These are phyloP conservation scores for Todiramphus chloris DNA, from an alignment of 2,113 vertebrate genomes.

Conservation along the genomic window DNA sequence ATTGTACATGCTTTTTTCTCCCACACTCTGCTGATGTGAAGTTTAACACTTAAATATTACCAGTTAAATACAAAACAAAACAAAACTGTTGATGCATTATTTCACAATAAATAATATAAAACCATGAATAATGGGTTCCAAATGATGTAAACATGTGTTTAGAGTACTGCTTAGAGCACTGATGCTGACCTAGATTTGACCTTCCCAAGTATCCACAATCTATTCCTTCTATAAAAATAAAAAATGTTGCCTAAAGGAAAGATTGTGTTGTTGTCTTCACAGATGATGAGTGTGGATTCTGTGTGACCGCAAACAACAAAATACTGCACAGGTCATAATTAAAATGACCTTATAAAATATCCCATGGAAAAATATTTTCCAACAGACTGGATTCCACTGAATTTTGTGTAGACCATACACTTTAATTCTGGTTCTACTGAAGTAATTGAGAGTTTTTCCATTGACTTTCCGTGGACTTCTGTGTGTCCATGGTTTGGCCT, in stretches of 20 bases:
- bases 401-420: conserved; percentile 45
- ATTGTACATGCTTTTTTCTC: conserved; percentile 62
- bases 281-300: conserved; percentile 51
- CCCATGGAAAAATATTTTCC: conserved; percentile 69
- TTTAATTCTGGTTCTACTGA: conserved; percentile 40
- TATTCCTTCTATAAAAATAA: conserved; percentile 58
- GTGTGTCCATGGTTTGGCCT: conserved; percentile 13
- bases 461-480: conserved; percentile 27
- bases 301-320: conserved; percentile 51
- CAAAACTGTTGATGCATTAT: conserved; percentile 65
- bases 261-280: conserved; percentile 55
- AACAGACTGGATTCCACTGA: conserved; percentile 20
- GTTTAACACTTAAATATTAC: conserved; percentile 52
- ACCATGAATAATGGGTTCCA: conserved; percentile 67
- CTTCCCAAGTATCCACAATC: conserved; percentile 57
- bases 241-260: conserved; percentile 51
- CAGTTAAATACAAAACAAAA: conserved; percentile 69
- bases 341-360: conserved; percentile 70
- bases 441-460: conserved; percentile 44
- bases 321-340: conserved; percentile 59
- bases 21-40: conserved; percentile 50
- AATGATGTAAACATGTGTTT: conserved; percentile 64
- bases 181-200: conserved; percentile 65
- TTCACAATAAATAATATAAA: conserved; percentile 69
- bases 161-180: conserved; percentile 13